A percentile compares a stretch with the other conserved stretches of the same genome.
Conservation (phyloP, 2,888 invertebrate species). For the Pyrgus malvae region DNA sequence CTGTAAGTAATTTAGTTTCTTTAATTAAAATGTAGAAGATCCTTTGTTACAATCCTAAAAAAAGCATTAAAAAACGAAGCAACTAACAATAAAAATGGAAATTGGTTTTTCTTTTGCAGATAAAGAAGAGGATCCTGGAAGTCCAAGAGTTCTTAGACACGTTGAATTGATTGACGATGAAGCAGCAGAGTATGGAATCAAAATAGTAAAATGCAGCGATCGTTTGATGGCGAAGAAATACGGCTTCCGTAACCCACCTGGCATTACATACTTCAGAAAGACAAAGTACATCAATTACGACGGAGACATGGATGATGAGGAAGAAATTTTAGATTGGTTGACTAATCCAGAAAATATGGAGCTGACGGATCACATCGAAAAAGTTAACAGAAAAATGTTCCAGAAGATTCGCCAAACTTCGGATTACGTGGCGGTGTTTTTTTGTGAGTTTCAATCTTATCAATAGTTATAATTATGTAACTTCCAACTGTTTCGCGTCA, state of each 20-base stretch:
- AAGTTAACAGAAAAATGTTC: slow-evolving; percentile 96
- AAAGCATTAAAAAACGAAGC: too few relatives aligned
- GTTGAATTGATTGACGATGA: slow-evolving; percentile 96
- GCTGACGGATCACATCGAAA: slow-evolving; percentile 94
- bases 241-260: slow-evolving; percentile 94
- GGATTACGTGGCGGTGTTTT: slow-evolving; percentile 95
- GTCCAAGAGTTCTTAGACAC: slow-evolving; percentile 90
- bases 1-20: slow-evolving; percentile 90
- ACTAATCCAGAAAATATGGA: slow-evolving; percentile 97
- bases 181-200: slow-evolving; percentile 94
- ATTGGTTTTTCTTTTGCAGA: slow-evolving; percentile 68
- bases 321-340: slow-evolving; percentile 94
- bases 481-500: too few relatives aligned
- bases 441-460: slow-evolving; percentile 86
- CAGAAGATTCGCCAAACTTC: slow-evolving; percentile 93
- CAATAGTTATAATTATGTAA: background rate
- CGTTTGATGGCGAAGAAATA: slow-evolving; percentile 96
- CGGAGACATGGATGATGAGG: slow-evolving; percentile 95
- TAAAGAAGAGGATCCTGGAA: slow-evolving; percentile 90
- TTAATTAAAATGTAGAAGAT: background rate
- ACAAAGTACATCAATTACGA: slow-evolving; percentile 95
- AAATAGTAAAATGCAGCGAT: slow-evolving; percentile 93
- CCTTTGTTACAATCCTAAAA: background rate
- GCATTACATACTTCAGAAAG: slow-evolving; percentile 94
- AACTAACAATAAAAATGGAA: too few relatives aligned